These are phyloP conservation scores for Psittacara wagleri DNA, from an alignment of 2,113 vertebrate genomes.

Conservation along the genomic window DNA sequence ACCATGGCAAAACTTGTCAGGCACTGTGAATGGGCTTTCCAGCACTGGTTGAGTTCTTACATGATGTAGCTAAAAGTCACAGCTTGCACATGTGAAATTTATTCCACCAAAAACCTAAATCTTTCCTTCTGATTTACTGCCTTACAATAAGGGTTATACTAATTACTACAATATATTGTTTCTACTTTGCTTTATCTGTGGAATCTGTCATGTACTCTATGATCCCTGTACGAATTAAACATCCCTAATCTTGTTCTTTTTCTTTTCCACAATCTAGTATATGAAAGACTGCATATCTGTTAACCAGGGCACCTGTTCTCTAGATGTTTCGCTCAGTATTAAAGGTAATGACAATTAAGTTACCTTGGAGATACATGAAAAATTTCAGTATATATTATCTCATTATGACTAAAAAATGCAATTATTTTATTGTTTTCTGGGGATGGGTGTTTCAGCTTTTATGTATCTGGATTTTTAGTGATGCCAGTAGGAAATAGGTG, in stretches of 20 bases:
- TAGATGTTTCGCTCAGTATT: neutral
- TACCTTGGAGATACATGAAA: neutral
- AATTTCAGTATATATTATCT: neutral
- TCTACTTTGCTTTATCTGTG: neutral
- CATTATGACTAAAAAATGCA: neutral
- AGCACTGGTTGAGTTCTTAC: neutral
- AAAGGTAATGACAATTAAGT: neutral
- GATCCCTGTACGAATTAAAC: neutral
- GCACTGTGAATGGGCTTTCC: neutral
- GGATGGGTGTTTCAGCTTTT: neutral
- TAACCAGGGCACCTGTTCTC: constrained; percentile 6
- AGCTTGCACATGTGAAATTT: neutral
- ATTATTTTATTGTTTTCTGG: neutral
- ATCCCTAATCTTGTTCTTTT: neutral
- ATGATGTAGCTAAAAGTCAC: neutral
- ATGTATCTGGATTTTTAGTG: neutral
- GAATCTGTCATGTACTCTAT: neutral
- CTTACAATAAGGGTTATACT: neutral
- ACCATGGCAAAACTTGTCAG: neutral
- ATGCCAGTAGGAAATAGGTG: neutral
- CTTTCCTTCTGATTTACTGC: neutral
- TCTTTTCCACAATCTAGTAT: neutral
- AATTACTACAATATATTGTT: neutral
- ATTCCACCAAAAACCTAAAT: neutral
- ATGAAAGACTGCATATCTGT: neutral